Evolutionary conservation across 1,140 invertebrate genomes (phyloP), one percentile per base, ranked within the genome.

Genomic region (Psilanteris sp.): DNA sequence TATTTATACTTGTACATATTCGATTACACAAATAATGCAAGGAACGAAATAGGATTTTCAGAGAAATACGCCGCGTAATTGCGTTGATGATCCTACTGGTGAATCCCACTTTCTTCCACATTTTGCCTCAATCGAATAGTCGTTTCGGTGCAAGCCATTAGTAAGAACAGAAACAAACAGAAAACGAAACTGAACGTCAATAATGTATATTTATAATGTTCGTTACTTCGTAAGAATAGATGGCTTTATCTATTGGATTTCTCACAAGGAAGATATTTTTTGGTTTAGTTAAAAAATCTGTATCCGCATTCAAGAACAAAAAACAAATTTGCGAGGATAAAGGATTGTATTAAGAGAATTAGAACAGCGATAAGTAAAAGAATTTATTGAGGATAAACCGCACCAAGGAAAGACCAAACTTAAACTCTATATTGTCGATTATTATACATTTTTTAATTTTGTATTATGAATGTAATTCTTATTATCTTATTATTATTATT

Each of bases 321-420:
- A 11, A 15, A 16, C 29, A 31, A 24, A 3, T 52, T 36, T n/a
- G 10, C 20, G 32, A 7, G 10, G 32, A 11, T 13, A 13, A 13
- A 52, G 37, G 10, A 9, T 4, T 8, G 36, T 20, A 32, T 24
- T n/a, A 24, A 52, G 13, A 34, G n/a, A 43, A 36, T 37, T 20
- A 76, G 68, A 64, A 57, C 31, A 67, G 36, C 54, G 50, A 59
- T 24, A 73, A 31, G 77, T 55, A 70, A 76, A 72, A 78, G 75
- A 78, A 68, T 72, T 50, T 36, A 15, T 55, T 55, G 41, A 16
- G 3, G 15, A 57, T 9, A 57, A 85, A 83, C 81, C 41, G 80
- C 82, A 85, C 84, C 84, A 85, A 85, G 83, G 83, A 85, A 68
- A 84, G 83, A 86, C 84, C 84, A 86, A 86, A 86, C 81, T 85